These are phyloP conservation scores for Marmota monax DNA, from an alignment of 2,113 vertebrate genomes.

Conservation along the genomic window DNA sequence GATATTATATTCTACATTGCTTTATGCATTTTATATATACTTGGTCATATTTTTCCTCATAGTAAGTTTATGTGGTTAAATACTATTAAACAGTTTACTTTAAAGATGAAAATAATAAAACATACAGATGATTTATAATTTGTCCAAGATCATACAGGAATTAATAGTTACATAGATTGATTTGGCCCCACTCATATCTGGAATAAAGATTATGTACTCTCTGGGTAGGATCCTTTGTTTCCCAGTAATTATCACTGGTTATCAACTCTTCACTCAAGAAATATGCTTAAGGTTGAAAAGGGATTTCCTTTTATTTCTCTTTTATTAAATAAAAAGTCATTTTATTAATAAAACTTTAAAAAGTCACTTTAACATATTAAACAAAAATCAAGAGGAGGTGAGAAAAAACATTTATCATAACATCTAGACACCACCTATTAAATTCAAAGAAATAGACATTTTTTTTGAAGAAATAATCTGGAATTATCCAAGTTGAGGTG, in stretches of 20 bases:
- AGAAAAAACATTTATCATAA: neutral
- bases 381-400: neutral
- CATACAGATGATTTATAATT: neutral
- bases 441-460: neutral
- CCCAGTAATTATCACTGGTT: neutral
- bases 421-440: neutral
- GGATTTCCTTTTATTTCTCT: neutral
- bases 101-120: neutral
- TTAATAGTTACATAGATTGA: neutral
- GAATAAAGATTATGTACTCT: neutral
- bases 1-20: neutral
- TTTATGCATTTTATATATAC: neutral
- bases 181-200: neutral
- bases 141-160: neutral
- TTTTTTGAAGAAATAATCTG: neutral
- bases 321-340: neutral
- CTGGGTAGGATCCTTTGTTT: neutral
- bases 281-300: neutral
- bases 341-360: neutral
- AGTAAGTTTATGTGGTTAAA: neutral
- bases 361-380: neutral
- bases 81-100: neutral
- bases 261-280: neutral
- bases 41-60: neutral
- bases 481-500: neutral